Evolutionary conservation across 2,797 vertebrate species (phyloP).

Genomic region (Kryptopterus vitreolus): DNA sequence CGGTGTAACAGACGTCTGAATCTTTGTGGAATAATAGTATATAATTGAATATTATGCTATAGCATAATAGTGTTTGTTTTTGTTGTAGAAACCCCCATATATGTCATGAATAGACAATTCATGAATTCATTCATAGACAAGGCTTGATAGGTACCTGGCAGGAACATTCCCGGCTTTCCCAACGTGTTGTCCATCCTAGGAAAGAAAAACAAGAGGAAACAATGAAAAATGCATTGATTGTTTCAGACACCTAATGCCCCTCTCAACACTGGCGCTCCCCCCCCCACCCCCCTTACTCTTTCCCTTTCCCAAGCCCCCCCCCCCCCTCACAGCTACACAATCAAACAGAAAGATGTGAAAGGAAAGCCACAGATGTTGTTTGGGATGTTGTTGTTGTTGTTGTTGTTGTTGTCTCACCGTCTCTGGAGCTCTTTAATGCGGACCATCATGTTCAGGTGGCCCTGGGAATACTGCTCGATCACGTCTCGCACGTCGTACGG

Average conservation of each 20-base stretch:
- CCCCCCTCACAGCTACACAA: not conserved
- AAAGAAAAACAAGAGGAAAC: slow-evolving; percentile 45
- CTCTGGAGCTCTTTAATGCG: slow-evolving; percentile 80
- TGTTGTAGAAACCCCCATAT: not conserved
- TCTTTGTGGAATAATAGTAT: no score
- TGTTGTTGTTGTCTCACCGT: slow-evolving; percentile 62
- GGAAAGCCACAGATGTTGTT: not conserved
- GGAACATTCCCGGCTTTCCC: slow-evolving; percentile 87
- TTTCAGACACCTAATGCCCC: not conserved
- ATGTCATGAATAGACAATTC: not conserved
- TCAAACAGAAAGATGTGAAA: not conserved
- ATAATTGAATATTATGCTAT: no score
- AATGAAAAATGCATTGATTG: slow-evolving; percentile 35
- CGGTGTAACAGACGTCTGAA: no score
- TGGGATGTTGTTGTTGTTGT: not conserved
- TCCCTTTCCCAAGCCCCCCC: slow-evolving; percentile 9
- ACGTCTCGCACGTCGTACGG: slow-evolving; percentile 76
- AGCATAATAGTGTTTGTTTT: slow-evolving; percentile 12
- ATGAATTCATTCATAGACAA: no score
- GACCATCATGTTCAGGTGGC: slow-evolving; percentile 80
- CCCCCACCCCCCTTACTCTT: not conserved
- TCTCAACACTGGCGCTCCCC: not conserved
- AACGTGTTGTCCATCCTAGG: slow-evolving; percentile 84
- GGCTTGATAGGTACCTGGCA: slow-evolving; percentile 81
- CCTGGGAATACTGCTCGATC: slow-evolving; percentile 80